Evolutionary conservation across 2,888 invertebrate species (phyloP).

Genomic region (Cosmorhoe ocellata): DNA sequence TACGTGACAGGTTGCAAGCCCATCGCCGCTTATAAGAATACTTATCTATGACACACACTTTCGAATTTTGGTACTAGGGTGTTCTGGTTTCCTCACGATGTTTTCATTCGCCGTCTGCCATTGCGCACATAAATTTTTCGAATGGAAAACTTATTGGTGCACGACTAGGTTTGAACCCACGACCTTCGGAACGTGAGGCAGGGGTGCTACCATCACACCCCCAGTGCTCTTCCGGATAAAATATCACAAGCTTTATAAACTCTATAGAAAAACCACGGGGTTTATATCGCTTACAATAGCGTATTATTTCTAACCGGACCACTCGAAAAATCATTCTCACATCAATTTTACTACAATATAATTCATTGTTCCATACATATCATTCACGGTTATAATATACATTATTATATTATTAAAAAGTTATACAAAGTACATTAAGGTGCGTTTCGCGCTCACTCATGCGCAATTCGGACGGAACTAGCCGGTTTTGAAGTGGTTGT

Average conservation of each 20-base stretch:
- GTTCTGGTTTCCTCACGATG: no score
- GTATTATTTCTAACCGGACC: conserved; percentile 35
- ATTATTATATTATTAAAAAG: conserved; percentile 77
- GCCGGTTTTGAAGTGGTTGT: conserved; percentile 75
- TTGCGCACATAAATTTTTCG: no score
- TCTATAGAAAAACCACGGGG: conserved; percentile 32
- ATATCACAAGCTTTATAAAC: conserved; percentile 10
- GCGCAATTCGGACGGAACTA: conserved; percentile 71
- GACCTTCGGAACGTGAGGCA: no score
- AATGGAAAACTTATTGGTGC: no score
- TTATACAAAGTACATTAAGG: conserved; percentile 69
- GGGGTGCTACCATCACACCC: no score
- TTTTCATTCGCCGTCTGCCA: no score
- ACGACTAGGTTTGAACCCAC: no score
- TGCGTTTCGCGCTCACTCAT: conserved; percentile 61
- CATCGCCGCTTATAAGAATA: no score
- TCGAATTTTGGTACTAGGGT: no score
- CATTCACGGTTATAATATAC: conserved; percentile 30
- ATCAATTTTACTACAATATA: conserved; percentile 31
- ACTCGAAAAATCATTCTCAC: conserved; percentile 39
- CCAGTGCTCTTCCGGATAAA: no score
- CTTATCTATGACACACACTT: no score
- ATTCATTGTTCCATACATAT: conserved; percentile 36
- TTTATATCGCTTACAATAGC: conserved; percentile 30
- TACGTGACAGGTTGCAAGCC: no score